Base-by-base conservation (phyloP, 2,113 vertebrate genomes). In the Myiozetetes cayanensis region DNA sequence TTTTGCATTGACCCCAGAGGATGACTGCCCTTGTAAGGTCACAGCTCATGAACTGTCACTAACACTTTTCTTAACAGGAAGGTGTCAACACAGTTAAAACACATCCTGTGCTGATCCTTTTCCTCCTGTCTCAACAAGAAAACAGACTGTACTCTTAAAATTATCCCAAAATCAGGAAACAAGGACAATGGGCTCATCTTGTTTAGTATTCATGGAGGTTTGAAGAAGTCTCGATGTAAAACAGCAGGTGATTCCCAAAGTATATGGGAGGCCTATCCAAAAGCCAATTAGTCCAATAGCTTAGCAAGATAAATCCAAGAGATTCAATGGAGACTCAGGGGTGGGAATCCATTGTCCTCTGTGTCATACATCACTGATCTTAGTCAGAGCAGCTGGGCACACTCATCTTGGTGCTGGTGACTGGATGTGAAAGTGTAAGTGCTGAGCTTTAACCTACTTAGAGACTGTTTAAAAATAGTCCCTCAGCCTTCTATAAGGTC, bases 161-260 rank as follows among this genome's bases (percentile, higher is more conserved):
- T 56, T 1, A 10, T 16, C 8, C 77, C 35, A 66, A 89, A 87
- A 27, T 74, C 16, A 35, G 14, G 43, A 75, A 66, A 68, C 1
- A 1, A 56, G 15, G 44, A 56, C 9, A 87, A n/a, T 3, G 2
- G 23, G 7, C 6, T 62, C 39, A 20, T 55, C 10, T 28, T 33
- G 6, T 39, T 74, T 28, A n/a, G 13, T 50, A 16, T 30, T 74
- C 27, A 47, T 10, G 16, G 35, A 74, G 5, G 10, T 73, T 23
- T 0, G 0, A 63, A 5, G 33, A 65, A 63, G 4, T 3, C 1
- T 61, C 49, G 43, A 6, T 28, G 30, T 20, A 30, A 50, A 89
- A 72, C 3, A 87, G 9, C 12, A 76, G 44, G 24, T 55, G 33
- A 27, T 27, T 77, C 16, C 55, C 77, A 5, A 65, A 68, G 23